phyloP scores from a whole-genome alignment of 2,888 invertebrate genomes.

The Cerastoderma edule region DNA sequence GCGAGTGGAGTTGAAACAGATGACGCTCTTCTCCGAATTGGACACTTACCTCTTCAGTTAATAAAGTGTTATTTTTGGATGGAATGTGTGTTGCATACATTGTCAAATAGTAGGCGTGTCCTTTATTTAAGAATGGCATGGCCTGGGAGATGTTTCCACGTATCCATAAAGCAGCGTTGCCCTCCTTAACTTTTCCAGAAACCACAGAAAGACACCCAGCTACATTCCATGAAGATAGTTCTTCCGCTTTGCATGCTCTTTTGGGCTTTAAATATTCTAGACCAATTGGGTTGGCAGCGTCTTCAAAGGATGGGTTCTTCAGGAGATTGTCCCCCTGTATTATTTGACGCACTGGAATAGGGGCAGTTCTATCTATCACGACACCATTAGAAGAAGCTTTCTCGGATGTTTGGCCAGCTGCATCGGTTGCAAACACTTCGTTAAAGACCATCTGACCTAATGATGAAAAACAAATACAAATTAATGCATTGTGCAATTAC shows the following conservation, averaged over 20 bases:
- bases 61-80: constrained; percentile 19
- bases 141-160: constrained; percentile 42
- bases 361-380: constrained; percentile 60
- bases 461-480: background rate
- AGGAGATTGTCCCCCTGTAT: constrained; percentile 50
- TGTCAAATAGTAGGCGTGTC: constrained; percentile 30
- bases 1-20: constrained; percentile 44
- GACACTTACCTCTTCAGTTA: constrained; percentile 45
- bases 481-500: too few species aligned
- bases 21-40: constrained; percentile 37
- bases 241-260: background rate
- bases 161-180: constrained; percentile 36
- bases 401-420: constrained; percentile 53
- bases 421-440: constrained; percentile 63
- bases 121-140: constrained; percentile 8
- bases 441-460: constrained; percentile 54
- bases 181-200: constrained; percentile 27
- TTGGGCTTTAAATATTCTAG: background rate
- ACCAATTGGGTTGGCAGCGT: background rate
- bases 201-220: background rate
- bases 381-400: constrained; percentile 66
- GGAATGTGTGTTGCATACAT: constrained; percentile 30
- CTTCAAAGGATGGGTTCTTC: constrained; percentile 23
- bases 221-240: background rate
- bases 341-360: constrained; percentile 36